Conservation (phyloP, 2,888 invertebrate genomes). For the Philereme transversata region DNA sequence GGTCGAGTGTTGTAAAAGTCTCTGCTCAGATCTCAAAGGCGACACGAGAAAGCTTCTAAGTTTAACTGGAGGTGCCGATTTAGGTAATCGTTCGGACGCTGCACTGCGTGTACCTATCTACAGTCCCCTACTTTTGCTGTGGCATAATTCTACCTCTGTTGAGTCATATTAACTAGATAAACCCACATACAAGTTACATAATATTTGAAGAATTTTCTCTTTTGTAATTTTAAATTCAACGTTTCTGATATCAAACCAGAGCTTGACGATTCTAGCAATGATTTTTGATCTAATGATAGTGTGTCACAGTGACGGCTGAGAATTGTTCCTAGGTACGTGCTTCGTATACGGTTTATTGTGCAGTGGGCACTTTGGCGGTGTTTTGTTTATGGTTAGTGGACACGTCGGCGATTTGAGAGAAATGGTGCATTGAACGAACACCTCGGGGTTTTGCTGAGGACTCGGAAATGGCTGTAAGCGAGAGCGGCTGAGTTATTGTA, state of each 20-base stretch:
- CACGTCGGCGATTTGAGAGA: conserved; percentile 23
- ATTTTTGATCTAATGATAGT: background rate
- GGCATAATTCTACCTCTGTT: conserved; percentile 1
- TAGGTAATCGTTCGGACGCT: conserved; percentile 32
- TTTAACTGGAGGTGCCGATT: conserved; percentile 30
- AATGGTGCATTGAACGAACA: conserved; percentile 23
- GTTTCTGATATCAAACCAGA: too few relatives aligned
- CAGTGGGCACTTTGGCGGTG: conserved; percentile 26
- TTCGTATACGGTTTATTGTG: conserved; percentile 20
- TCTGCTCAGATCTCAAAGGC: conserved; percentile 22
- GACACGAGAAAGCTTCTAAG: conserved; percentile 40
- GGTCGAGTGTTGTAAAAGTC: conserved; percentile 12
- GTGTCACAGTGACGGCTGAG: conserved; percentile 1
- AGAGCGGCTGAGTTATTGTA: conserved; percentile 3
- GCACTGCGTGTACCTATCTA: conserved; percentile 20
- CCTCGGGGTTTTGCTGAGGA: conserved; percentile 16
- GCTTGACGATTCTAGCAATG: too few relatives aligned
- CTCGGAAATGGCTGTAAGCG: conserved; percentile 5
- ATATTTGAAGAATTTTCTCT: too few relatives aligned
- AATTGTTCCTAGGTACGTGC: conserved; percentile 7
- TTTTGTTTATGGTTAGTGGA: conserved; percentile 33
- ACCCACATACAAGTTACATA: too few relatives aligned
- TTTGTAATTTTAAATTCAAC: too few relatives aligned
- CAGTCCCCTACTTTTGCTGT: conserved; percentile 4
- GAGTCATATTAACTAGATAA: too few relatives aligned